Base-by-base conservation (phyloP, 2,113 vertebrate species). In the Bothrops jararaca region DNA sequence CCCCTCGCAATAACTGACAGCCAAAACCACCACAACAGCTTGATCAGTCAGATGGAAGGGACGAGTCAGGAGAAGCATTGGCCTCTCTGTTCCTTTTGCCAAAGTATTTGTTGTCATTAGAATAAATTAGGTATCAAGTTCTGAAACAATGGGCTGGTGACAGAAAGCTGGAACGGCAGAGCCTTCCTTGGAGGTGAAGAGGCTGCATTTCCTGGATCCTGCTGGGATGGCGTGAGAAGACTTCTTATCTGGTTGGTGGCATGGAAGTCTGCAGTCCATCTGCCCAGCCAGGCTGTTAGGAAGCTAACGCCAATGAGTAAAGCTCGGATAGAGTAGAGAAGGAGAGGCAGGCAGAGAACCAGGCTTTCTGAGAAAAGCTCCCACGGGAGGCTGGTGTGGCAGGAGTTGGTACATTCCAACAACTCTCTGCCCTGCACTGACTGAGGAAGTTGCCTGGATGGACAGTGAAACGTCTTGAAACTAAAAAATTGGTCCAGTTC, bases 121-220 rank as follows among this genome's bases (percentile, higher is more conserved):
- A 96, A 96, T 60, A 96, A 97, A 97, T 93, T 95, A 97, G 95
- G 95, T 95, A 91, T 96, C 93, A 54, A 93, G 92, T 89, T 94
- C 57, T 93, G 48, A 95, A 96, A 96, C 95, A 97, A 95, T 94
- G 94, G 96, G 0, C 92, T 96, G 97, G 97, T 94, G 96, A 97
- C 96, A 97, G 97, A 95, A 96, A 97, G 94, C 96, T 97, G 97
- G 97, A 97, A 95, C 90, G 95, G 92, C 52, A 64, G 91, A 91
- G 87, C 53, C 93, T 95, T 93, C 91, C 93, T 93, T 94, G 93
- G 94, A 94, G 94, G 92, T 8, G 93, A 96, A 92, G 92, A 89
- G 0, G 48, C 91, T 58, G 93, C 34, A 0, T 89, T 95, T 94
- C 95, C 94, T 15, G 90, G 94, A 92, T 94, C 92, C 0, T 85